A percentile compares a stretch with the other conserved stretches of the same genome.
Evolutionary conservation across 2,113 vertebrate genomes (phyloP).

Genomic region (Eubucco bourcierii): DNA sequence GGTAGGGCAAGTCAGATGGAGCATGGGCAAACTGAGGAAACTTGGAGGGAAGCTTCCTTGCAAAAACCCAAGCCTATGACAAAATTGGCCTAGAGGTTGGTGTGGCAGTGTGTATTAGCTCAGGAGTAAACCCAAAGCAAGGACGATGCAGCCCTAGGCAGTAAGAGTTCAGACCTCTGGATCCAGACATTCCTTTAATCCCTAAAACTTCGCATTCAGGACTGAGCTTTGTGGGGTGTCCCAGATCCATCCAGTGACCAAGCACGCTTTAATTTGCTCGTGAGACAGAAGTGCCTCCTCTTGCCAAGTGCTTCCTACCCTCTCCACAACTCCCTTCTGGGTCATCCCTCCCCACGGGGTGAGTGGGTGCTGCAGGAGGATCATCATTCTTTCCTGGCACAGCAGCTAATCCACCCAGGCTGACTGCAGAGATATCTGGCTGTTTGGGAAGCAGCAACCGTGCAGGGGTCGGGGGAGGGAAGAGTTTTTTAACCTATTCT

Average conservation of each 20-base stretch:
- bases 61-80: not conserved
- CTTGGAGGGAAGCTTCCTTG: not conserved
- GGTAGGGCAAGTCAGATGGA: not conserved
- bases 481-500: not conserved
- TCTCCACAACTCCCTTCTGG: slow-evolving; percentile 22
- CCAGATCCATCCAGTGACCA: not conserved
- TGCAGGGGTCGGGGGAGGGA: not conserved
- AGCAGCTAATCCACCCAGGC: slow-evolving; percentile 26
- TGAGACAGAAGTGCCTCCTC: not conserved
- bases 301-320: not conserved
- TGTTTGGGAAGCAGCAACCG: not conserved
- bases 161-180: not conserved
- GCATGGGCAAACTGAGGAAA: not conserved
- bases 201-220: not conserved
- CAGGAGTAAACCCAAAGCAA: not conserved
- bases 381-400: slow-evolving; percentile 52
- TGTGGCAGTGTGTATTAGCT: not conserved
- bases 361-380: slow-evolving; percentile 3
- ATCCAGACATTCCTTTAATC: not conserved
- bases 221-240: not conserved
- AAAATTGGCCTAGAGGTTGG: accelerated
- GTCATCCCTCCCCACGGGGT: slow-evolving; percentile 27
- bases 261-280: not conserved
- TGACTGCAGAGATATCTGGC: not conserved
- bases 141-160: not conserved